Base-by-base conservation (phyloP, 2,797 vertebrate species). In the Brachyrhaphis roseni region DNA sequence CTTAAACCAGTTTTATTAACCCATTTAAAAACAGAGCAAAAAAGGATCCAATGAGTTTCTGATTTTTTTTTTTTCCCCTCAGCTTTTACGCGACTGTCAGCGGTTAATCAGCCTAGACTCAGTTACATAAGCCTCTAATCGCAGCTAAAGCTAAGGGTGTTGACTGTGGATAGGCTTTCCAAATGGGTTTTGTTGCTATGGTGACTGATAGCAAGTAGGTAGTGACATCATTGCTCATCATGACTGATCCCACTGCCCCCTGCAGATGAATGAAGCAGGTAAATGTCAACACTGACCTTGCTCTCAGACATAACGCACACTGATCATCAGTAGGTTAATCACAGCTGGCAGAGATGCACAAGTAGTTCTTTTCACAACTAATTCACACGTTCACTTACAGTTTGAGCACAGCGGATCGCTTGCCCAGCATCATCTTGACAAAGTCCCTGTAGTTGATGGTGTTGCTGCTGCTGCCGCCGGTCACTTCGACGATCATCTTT, bases 401-500 rank as follows among this genome's bases (percentile, higher is more conserved):
- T 90, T 99, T 99, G 45, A 99, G 97, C 78, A 99, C 98, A 0
- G 98, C 97, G 0, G 98, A 99, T 23, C 98, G 96, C 64, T 99
- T 99, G 46, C 98, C 98, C 79, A 99, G 95, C 98, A 99, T 98
- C 97, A 99, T 96, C 62, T 97, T 98, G 84, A 99, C 97, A 26
- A 99, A 99, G 94, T 99, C 97, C 80, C 97, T 94, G 96, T 99
- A 99, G 7, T 97, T 96, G 93, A 99, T 99, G 51, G 97, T 97
- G 85, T 98, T 97, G 0, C 97, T 97, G 0, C 97, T 97, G 93
- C 91, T 94, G 34, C 97, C 97, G 0, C 97, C 97, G 0, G 98
- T 98, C 92, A 99, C 98, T 88, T 99, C 98, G 0, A 96, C 94
- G 34, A 99, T 99, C 97, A 99, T 98, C 90, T 97, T 99, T 90